Percentiles rank a stretch among this genome's conserved stretches.
Evolutionary conservation across 92 coral and sea anemone species (phyloP).

Genomic region (Pocillopora grandis): DNA sequence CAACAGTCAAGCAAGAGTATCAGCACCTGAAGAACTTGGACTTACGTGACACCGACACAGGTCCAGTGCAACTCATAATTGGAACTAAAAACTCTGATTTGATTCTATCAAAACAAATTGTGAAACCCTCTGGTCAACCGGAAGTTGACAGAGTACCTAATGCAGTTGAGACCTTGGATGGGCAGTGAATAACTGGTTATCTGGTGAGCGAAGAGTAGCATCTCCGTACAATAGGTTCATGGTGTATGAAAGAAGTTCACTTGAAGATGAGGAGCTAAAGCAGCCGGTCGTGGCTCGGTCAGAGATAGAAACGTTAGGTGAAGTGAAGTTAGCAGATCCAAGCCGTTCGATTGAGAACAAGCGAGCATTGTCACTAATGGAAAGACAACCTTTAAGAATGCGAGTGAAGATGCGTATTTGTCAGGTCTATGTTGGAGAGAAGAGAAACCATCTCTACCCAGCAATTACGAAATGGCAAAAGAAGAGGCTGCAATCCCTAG

Average conservation of each 20-base stretch:
- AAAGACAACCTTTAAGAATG: neutral
- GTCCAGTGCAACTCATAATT: no score
- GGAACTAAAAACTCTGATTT: no score
- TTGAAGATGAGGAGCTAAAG: no score
- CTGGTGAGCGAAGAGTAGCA: neutral
- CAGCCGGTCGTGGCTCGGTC: slow-evolving; percentile 2
- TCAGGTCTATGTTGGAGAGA: slow-evolving; percentile 33
- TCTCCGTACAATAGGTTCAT: slow-evolving; percentile 3
- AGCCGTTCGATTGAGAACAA: neutral
- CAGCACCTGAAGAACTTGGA: slow-evolving; percentile 25
- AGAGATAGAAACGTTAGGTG: slow-evolving; percentile 2
- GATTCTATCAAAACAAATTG: no score
- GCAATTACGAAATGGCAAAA: slow-evolving; percentile 7
- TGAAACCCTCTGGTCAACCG: no score
- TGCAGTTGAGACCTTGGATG: slow-evolving; percentile 36
- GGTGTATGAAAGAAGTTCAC: no score
- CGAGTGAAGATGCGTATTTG: neutral
- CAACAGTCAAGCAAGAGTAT: slow-evolving; percentile 19
- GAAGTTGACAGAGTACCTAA: neutral
- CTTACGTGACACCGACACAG: slow-evolving; percentile 20
- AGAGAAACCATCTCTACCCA: slow-evolving; percentile 5
- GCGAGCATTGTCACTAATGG: slow-evolving; percentile 11
- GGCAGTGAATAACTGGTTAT: neutral
- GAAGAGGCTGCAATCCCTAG: no score
- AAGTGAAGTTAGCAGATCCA: neutral